A percentile compares a stretch with the other conserved stretches of the same genome.
These are phyloP conservation scores for Megatriorchis doriae DNA, from an alignment of 2,113 vertebrate genomes.

Conservation along the genomic window DNA sequence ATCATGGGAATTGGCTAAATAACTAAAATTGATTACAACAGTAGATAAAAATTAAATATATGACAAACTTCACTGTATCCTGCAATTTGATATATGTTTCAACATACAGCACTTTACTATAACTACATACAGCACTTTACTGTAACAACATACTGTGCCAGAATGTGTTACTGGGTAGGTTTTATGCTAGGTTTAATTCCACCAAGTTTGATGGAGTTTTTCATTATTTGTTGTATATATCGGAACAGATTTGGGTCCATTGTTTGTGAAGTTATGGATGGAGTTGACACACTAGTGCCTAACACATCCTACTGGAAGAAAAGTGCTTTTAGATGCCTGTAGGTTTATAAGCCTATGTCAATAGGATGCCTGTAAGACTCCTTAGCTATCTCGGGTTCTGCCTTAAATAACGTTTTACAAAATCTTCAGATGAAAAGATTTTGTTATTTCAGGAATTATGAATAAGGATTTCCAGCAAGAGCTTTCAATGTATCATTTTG, in stretches of 20 bases:
- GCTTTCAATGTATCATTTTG: not conserved
- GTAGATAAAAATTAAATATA: constrained; percentile 60
- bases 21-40: constrained; percentile 68
- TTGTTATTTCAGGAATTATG: not conserved
- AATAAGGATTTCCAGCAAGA: not conserved
- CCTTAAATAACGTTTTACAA: not conserved
- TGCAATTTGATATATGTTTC: constrained; percentile 40
- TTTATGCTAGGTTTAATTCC: not conserved
- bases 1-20: constrained; percentile 69
- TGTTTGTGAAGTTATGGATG: not conserved
- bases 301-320: not conserved
- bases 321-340: not conserved
- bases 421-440: not conserved
- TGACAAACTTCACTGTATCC: constrained; percentile 23
- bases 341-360: not conserved
- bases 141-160: not conserved
- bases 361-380: not conserved
- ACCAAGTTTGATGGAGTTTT: not conserved
- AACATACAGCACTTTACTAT: not conserved
- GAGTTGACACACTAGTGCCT: not conserved
- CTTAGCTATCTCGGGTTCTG: not conserved
- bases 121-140: not conserved
- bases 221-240: not conserved
- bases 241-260: not conserved
- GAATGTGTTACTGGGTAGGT: not conserved